Percentiles rank a stretch among this genome's conserved stretches.
Evolutionary conservation across 2,113 vertebrate species (phyloP).

Genomic region (Chaetops frenatus): DNA sequence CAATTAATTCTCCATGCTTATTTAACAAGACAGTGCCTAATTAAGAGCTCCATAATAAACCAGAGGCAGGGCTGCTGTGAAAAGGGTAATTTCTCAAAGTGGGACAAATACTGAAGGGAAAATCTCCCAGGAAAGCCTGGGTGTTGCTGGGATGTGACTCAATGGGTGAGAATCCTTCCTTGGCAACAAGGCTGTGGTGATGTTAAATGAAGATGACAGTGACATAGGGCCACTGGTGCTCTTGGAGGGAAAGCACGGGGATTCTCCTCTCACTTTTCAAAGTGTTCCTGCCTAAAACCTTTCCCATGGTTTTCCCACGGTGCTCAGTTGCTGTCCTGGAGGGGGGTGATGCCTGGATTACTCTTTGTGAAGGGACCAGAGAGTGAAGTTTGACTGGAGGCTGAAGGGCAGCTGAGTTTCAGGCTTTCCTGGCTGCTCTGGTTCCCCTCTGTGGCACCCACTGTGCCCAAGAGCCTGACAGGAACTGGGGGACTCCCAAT

Average conservation of each 20-base stretch:
- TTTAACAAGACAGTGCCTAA: neutral
- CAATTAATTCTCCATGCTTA: neutral
- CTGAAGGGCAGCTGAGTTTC: neutral
- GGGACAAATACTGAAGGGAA: neutral
- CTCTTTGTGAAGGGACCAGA: neutral
- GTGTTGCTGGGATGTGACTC: neutral
- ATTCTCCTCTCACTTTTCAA: neutral
- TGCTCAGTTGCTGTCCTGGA: neutral
- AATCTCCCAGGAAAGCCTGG: neutral
- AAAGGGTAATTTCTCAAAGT: neutral
- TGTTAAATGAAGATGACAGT: neutral
- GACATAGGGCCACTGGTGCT: neutral
- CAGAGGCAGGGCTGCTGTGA: neutral
- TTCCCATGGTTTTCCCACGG: fast-evolving
- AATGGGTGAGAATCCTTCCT: neutral
- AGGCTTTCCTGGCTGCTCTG: neutral
- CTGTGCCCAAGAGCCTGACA: neutral
- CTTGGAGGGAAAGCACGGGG: neutral
- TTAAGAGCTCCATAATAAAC: neutral
- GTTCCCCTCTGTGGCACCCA: neutral
- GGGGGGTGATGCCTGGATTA: neutral
- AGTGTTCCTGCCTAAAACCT: neutral
- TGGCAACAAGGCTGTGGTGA: neutral
- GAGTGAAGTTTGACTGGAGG: fast-evolving
- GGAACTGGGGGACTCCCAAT: neutral